Base-by-base conservation (phyloP, 2,888 invertebrate species). In the Macaria liturata region DNA sequence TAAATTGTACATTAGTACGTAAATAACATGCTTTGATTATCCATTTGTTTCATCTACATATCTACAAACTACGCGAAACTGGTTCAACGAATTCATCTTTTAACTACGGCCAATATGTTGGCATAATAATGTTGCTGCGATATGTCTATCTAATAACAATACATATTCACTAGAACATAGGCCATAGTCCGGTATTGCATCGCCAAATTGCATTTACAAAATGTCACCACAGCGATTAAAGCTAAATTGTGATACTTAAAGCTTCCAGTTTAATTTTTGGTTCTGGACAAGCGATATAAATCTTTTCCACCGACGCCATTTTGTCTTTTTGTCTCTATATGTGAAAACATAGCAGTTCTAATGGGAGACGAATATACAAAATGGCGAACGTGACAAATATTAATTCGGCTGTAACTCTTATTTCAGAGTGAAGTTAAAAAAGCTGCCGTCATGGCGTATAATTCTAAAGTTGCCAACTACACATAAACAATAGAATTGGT, bases 1-100 rank as follows among this genome's bases (percentile, higher is more conserved):
- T 84, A 83, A 85, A 84, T 84, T 85, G 89, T 81, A 88, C 82
- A 82, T 81, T 84, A 82, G 84, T 83, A 84, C 79, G 79, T 80
- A 76, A 75, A 76, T 83, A 84, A 84, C 84, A 88, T 86, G 88
- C 76, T 81, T 69, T 67, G 65, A 69, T 65, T 65, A 69, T 69
- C 61, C 72, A 75, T 81, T 83, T 83, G 81, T 83, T 83, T 81
- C 54, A 78, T 81, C 91, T 91, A 90, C 87, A 69, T 63, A 78
- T 88, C 59, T 90, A 89, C 83, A 69, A 87, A 90, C 88, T 77
- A 68, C 77, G 84, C 81, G 82, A 84, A 86, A 86, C 80, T 46
- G 54, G 78, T 81, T 83, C 79, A 88, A 89, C 89, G 79, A 85
- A 86, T 82, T 77, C 76, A 74, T 72, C n/a, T 68, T 78, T 82